Conservation (phyloP, 2,888 invertebrate species). For the Anoplius nigerrimus region DNA sequence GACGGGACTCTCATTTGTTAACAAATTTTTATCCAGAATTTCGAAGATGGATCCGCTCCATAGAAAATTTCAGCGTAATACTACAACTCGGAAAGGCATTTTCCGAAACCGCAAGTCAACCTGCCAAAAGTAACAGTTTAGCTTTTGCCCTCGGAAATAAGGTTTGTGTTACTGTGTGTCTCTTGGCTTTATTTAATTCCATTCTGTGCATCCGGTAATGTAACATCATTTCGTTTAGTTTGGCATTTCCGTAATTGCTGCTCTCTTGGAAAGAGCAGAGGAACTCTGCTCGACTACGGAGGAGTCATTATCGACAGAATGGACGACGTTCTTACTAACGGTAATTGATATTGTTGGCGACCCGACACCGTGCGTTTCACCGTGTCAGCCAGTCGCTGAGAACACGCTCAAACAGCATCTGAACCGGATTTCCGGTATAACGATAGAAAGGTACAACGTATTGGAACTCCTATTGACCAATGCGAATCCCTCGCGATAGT, state of each 20-base stretch:
- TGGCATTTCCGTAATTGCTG: slow-evolving; percentile 78
- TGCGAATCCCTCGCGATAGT: slow-evolving; percentile 70
- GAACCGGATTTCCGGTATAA: slow-evolving; percentile 61
- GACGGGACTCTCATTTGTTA: slow-evolving; percentile 78
- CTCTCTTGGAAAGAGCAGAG: slow-evolving; percentile 77
- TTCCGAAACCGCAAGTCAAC: slow-evolving; percentile 62
- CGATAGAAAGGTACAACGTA: slow-evolving; percentile 62
- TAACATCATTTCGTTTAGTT: slow-evolving; percentile 72
- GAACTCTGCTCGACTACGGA: slow-evolving; percentile 72
- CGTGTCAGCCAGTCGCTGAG: slow-evolving; percentile 65
- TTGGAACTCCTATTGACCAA: slow-evolving; percentile 69
- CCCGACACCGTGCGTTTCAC: slow-evolving; percentile 62
- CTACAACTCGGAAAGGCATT: slow-evolving; percentile 64
- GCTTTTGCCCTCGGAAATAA: slow-evolving; percentile 76
- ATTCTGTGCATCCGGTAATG: neutral
- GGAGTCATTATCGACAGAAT: slow-evolving; percentile 56
- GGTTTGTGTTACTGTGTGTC: slow-evolving; percentile 66
- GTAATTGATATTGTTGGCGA: slow-evolving; percentile 64
- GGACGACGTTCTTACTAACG: slow-evolving; percentile 66
- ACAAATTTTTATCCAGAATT: slow-evolving; percentile 79
- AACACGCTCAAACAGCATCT: slow-evolving; percentile 67
- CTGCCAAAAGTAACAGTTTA: slow-evolving; percentile 68
- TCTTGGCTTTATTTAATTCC: neutral
- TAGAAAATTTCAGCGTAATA: slow-evolving; percentile 56
- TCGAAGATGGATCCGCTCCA: slow-evolving; percentile 76